Percentiles rank a stretch among this genome's conserved stretches.
Conservation (phyloP, 2,113 vertebrate species). For the Erythrolamprus reginae region DNA sequence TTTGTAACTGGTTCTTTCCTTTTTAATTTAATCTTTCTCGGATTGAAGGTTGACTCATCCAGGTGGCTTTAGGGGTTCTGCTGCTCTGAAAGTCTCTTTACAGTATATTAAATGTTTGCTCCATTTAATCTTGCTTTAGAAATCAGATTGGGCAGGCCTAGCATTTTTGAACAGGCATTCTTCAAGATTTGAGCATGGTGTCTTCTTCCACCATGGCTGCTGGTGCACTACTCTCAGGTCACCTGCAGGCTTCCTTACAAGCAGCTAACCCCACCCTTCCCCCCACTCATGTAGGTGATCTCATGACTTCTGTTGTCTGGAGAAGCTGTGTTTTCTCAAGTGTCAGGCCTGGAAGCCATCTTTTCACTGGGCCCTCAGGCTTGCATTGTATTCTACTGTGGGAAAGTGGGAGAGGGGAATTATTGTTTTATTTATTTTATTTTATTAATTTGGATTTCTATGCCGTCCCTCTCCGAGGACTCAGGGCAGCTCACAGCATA, state of each 20-base stretch:
- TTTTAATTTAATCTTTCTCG: background rate
- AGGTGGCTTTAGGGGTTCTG: background rate
- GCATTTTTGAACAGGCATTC: background rate
- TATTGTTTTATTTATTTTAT: too few species aligned
- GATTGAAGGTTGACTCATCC: background rate
- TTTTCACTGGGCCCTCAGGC: too few species aligned
- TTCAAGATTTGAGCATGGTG: background rate
- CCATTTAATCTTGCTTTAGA: background rate
- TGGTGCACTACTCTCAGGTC: background rate
- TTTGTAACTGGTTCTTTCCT: background rate
- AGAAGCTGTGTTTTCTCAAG: background rate
- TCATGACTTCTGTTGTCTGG: background rate
- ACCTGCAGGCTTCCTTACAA: background rate
- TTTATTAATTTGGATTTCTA: too few species aligned
- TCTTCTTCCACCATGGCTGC: background rate
- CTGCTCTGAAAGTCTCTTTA: background rate
- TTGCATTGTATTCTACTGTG: too few species aligned
- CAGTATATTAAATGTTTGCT: background rate
- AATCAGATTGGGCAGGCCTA: background rate
- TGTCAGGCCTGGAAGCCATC: too few species aligned
- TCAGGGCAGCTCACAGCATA: too few species aligned
- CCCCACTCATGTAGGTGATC: background rate
- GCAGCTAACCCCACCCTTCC: background rate
- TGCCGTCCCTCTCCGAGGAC: too few species aligned
- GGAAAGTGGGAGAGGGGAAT: too few species aligned